These are phyloP conservation scores for Nyleta sp. DNA, from an alignment of 2,888 invertebrate genomes.

Conservation along the genomic window DNA sequence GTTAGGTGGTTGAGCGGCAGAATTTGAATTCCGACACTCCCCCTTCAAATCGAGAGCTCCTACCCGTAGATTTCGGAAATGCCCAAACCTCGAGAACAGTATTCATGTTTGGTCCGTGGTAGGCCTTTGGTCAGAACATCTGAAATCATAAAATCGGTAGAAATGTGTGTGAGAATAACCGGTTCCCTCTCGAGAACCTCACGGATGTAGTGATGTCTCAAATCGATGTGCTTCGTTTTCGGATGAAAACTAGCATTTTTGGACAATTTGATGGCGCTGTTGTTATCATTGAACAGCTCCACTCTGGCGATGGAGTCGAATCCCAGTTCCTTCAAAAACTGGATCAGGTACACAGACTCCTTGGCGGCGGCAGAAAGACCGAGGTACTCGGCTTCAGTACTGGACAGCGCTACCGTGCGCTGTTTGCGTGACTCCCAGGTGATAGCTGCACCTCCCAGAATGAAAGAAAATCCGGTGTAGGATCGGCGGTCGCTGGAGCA, in stretches of 20 bases:
- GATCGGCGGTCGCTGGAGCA: slow-evolving; percentile 4
- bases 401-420: slow-evolving; percentile 25
- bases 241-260: slow-evolving; percentile 17
- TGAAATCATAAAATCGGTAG: not conserved
- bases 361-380: slow-evolving; percentile 1
- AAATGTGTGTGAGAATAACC: not conserved
- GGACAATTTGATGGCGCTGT: slow-evolving; percentile 19
- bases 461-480: not conserved
- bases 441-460: not conserved
- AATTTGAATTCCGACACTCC: no score
- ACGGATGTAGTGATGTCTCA: slow-evolving; percentile 29
- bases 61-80: no score
- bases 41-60: no score
- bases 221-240: slow-evolving; percentile 32
- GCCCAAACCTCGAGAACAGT: not conserved
- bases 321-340: slow-evolving; percentile 20
- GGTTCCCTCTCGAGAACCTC: not conserved
- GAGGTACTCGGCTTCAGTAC: slow-evolving; percentile 46
- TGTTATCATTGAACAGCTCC: slow-evolving; percentile 32
- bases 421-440: slow-evolving; percentile 22
- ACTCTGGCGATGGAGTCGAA: not conserved
- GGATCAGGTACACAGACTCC: slow-evolving; percentile 30
- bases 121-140: not conserved
- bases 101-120: not conserved
- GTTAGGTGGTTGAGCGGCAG: no score